Base-by-base conservation (phyloP, 2,113 vertebrate species). In the Amphiprion percula region DNA sequence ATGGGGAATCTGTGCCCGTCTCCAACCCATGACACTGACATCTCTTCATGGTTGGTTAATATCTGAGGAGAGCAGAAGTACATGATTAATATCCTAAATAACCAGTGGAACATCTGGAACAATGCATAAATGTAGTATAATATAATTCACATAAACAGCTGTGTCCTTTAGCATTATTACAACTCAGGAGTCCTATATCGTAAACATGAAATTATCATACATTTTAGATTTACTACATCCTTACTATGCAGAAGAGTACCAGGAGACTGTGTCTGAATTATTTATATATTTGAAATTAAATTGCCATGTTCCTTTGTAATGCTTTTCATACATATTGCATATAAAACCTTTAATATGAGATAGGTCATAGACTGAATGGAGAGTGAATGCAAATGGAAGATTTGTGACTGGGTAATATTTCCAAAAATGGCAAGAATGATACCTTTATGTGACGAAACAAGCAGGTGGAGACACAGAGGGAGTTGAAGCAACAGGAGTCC, bases 31-130 rank as follows among this genome's bases (percentile, higher is more conserved):
- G 58, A 72, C 39, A 33, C 16, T 6, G 12, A 62, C 28, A 44
- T 50, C 60, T 33, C 68, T 28, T 44, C 26, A 4, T 30, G 53
- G 58, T 62, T 28, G 68, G 74, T 93, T 82, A 94, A 64, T 91
- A 93, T 83, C 93, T 94, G 49, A 68, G 66, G 46, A 71, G 56
- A 89, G 68, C 21, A 86, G 44, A 88, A 41, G 52, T 68, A 3
- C 66, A 46, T 46, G 0, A 50, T 68, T 50, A 28, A 26, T 59
- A 63, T 54, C 41, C 26, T 28, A 46, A 75, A 75, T 19, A 21
- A 39, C 33, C 19, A 69, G 5, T 44, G 10, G 23, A 14, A 53
- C 39, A 21, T 33, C 2, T 58, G 16, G 15, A 52, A 69, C 21
- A 15, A 71, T 16, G 76, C 11, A 37, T 10, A 61, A 33, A 46